Evolutionary conservation across 2,113 vertebrate genomes (phyloP), one percentile per base, ranked within the genome.

Genomic region (Bubo bubo): DNA sequence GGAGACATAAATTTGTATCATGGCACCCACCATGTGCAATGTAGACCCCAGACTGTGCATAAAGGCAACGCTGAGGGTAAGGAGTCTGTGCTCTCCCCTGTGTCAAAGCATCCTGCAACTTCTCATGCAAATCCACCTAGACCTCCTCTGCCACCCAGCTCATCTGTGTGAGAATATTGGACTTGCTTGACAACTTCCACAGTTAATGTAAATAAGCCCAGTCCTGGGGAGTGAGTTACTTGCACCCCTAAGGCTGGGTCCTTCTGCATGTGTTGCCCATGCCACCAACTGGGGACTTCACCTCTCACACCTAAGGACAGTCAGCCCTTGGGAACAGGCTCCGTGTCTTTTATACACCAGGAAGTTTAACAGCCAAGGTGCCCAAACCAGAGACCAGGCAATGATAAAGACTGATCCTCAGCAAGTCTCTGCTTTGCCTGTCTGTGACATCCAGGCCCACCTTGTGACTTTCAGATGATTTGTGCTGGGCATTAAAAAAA

Each of bases 401-500:
- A 20, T 4, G 53, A 10, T 8, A 72, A 23, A 74, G 49, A 8
- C 49, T 72, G 70, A 14, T 50, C 41, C 76, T 47, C 37, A 84
- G 93, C 63, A 60, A 49, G n/a, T 12, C 64, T 34, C 56, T 52
- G 64, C 60, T 83, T 63, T 79, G 62, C 72, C 56, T 34, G 53
- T 6, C 93, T 0, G 0, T 89, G 55, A 59, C 66, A 60, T 30
- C 60, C 80, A 43, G 47, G 20, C 34, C 60, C 45, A 28, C 52
- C 0, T 22, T 1, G 21, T 52, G 92, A 72, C 58, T 91, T 24
- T 35, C 12, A 23, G 47, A 30, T 79, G 64, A 87, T 80, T 96
- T 97, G 76, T 94, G 91, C 68, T 79, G 73, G 89, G 43, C 84
- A 49, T 74, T 83, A 50, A 35, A 73, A 76, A 67, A 34, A 32